A percentile compares a stretch with the other conserved stretches of the same genome.
Conservation (phyloP, 2,797 vertebrate species). For the Mus caroli region DNA sequence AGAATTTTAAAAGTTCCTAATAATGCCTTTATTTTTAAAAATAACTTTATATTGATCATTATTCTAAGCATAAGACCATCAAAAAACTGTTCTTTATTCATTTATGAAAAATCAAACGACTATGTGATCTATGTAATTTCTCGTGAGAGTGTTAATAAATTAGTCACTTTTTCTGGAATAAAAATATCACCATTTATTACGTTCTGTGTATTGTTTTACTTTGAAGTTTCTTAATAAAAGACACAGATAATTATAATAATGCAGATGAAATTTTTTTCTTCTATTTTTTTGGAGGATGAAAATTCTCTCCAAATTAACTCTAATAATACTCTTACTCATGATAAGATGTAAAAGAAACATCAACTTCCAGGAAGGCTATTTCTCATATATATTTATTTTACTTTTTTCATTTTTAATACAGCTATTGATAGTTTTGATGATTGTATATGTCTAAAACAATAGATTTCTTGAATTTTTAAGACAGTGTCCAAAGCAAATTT, state of each 20-base stretch:
- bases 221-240: not conserved
- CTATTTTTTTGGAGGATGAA: not conserved
- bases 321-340: not conserved
- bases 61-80: not conserved
- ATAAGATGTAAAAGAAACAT: not conserved
- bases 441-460: not conserved
- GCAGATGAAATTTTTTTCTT: not conserved
- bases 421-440: not conserved
- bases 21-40: not conserved
- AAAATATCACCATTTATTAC: not conserved
- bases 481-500: not conserved
- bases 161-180: not conserved
- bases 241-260: not conserved
- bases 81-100: not conserved
- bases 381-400: not conserved
- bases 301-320: not conserved
- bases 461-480: not conserved
- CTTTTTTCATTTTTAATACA: not conserved
- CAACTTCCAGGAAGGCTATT: not conserved
- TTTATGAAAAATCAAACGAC: not conserved
- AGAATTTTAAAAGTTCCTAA: not conserved
- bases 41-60: not conserved
- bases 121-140: not conserved
- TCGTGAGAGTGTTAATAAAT: not conserved
- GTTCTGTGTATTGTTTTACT: not conserved